Evolutionary conservation across 2,797 vertebrate genomes (phyloP), one percentile per base, ranked within the genome.

Genomic region (Coregonus suidteri): DNA sequence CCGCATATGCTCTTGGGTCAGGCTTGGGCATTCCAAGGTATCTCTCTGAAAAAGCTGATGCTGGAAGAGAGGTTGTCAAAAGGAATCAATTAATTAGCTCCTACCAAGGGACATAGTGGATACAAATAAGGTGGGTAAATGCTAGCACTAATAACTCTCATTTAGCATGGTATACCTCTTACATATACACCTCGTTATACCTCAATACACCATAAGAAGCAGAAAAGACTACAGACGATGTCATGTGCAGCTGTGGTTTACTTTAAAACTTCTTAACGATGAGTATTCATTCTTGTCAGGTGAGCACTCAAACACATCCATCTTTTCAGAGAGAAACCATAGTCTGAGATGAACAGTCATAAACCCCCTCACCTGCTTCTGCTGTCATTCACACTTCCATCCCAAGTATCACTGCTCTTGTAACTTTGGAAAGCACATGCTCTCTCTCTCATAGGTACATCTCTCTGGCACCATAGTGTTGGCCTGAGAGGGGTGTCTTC

Each of bases 1-100:
- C 98, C 86, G 96, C 94, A 0, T 99, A 99, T 0, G 95, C 95
- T 84, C 95, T 95, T 31, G 95, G 93, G 86, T 98, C 97, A 0
- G 96, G 95, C 83, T 97, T 97, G 0, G 96, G 95, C 79, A 96
- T 91, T 64, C 98, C 98, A 31, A 99, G 90, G 76, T 99, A 99
- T 79, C 98, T 86, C 87, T 99, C 98, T 0, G 98, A 99, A 90
- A 99, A 99, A 0, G 98, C 97, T 4, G 98, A 99, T 0, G 97
- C 98, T 98, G 84, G 81, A 86, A 85, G 82, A 64, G 14, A 72
- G 25, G 14, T 47, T 47, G 41, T 11, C 9, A 47, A 47, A 47
- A 11, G 41, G 41, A 47, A 47, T 47, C 41, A 47, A 47, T 47
- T 47, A 7, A 47, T 47, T 47, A 47, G 41, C 9, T 9, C 7